Evolutionary conservation across 2,113 vertebrate species (phyloP).

Genomic region (Rhinoderma darwinii): DNA sequence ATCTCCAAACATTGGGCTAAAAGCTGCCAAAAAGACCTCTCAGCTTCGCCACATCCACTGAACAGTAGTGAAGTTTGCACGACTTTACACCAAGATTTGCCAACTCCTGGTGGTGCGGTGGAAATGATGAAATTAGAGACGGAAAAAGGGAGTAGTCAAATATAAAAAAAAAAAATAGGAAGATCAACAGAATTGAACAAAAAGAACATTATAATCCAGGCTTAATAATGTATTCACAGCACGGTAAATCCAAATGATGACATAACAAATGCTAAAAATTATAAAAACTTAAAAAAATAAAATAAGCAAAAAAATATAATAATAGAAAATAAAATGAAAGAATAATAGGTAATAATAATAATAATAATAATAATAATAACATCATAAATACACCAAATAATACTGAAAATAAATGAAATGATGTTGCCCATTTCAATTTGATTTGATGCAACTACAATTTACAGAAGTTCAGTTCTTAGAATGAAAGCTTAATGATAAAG

Average conservation of each 20-base stretch:
- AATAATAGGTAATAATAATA: background rate
- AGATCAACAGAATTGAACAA: background rate
- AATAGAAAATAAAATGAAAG: background rate
- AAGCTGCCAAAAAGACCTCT: slow-evolving; percentile 65
- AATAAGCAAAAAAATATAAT: background rate
- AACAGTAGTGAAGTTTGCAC: slow-evolving; percentile 65
- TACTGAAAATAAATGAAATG: too few relatives aligned
- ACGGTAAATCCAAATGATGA: too few relatives aligned
- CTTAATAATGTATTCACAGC: too few relatives aligned
- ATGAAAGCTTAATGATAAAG: background rate
- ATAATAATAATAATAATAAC: background rate
- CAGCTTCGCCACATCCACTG: slow-evolving; percentile 48
- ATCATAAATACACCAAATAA: too few relatives aligned
- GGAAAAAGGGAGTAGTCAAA: slow-evolving; percentile 38
- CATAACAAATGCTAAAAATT: too few relatives aligned
- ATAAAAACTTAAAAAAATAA: background rate
- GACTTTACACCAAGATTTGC: slow-evolving; percentile 56
- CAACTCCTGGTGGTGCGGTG: background rate
- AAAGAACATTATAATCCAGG: too few relatives aligned
- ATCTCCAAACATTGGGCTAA: slow-evolving; percentile 64
- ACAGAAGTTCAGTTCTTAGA: too few relatives aligned
- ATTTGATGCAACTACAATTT: too few relatives aligned
- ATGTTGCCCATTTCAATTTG: too few relatives aligned
- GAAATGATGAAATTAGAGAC: background rate
- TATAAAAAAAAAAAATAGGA: background rate